These are phyloP conservation scores for Parauchenoglanis ngamensis DNA, from an alignment of 2,797 vertebrate genomes.

Conservation along the genomic window DNA sequence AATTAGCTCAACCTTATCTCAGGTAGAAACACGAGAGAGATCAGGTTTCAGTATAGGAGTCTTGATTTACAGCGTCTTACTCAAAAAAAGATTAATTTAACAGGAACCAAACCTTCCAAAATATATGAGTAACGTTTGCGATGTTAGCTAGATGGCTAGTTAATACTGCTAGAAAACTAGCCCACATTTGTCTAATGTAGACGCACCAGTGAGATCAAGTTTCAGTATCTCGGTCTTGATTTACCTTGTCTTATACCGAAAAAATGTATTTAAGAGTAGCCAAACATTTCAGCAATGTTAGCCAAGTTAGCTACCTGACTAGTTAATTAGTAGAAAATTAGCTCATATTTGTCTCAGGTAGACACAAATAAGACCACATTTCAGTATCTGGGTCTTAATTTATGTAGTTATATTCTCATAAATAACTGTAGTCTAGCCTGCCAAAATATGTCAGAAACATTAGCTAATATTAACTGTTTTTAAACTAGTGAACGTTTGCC, in stretches of 20 bases:
- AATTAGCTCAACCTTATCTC: neutral
- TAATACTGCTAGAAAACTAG: neutral
- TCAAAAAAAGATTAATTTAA: neutral
- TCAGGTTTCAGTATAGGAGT: neutral
- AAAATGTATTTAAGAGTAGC: neutral
- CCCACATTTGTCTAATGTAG: neutral
- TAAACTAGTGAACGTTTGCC: neutral
- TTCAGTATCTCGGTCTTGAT: neutral
- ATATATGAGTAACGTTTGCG: neutral
- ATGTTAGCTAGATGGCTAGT: neutral
- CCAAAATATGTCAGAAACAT: neutral
- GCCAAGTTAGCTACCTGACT: neutral
- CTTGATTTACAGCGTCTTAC: neutral
- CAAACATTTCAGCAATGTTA: neutral
- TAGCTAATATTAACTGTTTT: neutral
- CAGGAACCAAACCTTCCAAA: neutral
- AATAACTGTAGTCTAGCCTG: neutral
- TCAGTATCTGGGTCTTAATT: neutral
- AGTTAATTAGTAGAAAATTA: neutral
- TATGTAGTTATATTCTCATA: neutral
- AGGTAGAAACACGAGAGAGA: neutral
- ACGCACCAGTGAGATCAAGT: neutral
- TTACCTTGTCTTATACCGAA: neutral
- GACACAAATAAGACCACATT: neutral
- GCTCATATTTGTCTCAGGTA: neutral